A percentile compares a stretch with the other conserved stretches of the same genome.
phyloP scores from a whole-genome alignment of 2,113 vertebrate species.

The Atherinomorus stipes region DNA sequence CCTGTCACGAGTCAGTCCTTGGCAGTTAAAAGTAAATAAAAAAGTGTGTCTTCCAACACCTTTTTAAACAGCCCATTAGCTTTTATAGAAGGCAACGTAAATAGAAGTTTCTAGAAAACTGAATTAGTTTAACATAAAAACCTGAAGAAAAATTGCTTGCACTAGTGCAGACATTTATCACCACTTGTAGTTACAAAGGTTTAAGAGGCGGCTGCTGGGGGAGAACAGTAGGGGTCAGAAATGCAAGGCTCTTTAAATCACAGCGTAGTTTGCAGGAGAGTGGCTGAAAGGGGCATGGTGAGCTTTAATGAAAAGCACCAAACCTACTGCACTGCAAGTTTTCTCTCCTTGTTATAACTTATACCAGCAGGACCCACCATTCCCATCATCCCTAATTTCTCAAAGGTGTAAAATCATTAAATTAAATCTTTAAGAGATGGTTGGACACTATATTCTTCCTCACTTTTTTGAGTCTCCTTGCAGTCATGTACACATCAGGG shows the following conservation, averaged over 20 bases:
- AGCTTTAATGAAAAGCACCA: background rate
- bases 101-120: background rate
- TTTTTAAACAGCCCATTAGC: constrained; percentile 17
- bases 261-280: background rate
- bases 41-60: constrained; percentile 48
- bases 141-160: constrained; percentile 21
- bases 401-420: no score
- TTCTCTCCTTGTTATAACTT: no score
- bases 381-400: no score
- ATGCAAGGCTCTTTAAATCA: no score
- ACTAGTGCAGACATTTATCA: constrained; percentile 1
- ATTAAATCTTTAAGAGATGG: no score
- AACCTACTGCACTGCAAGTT: no score
- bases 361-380: no score
- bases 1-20: constrained; percentile 35
- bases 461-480: background rate
- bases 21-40: constrained; percentile 61
- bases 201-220: constrained; percentile 56
- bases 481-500: no score
- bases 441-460: no score
- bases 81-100: background rate
- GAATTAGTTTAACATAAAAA: background rate
- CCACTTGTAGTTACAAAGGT: constrained; percentile 21
- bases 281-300: background rate
- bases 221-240: constrained; percentile 45